Evolutionary conservation across 2,888 invertebrate genomes (phyloP), one percentile per base, ranked within the genome.

Genomic region (Drosophila longiperda): DNA sequence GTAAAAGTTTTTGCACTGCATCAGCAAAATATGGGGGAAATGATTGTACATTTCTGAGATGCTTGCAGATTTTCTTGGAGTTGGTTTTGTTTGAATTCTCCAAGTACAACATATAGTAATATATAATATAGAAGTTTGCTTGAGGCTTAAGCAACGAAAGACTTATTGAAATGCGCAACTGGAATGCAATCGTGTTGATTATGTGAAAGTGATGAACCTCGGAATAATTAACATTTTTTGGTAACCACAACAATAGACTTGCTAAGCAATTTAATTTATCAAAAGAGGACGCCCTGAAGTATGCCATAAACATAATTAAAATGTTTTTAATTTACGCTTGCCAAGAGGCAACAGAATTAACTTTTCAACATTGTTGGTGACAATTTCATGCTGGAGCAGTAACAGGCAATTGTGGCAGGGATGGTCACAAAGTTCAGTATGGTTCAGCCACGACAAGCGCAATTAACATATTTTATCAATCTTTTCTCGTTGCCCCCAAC

Each of bases 391-490:
- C 74, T 74, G 75, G 67, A 71, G 60, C 73, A 45, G 45, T 68
- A 67, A 48, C 70, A 62, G 40, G 29, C 50, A 38, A 26, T 65
- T 26, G 49, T 8, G 65, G 34, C 20, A 12, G 29, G 50, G 29
- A n/a, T 50, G 32, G 45, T 45, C 45, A 45, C 50, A 54, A 58
- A 62, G 59, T 38, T 61, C 49, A 38, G 69, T 33, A 23, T 53
- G 66, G 57, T 54, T 60, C 66, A 67, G 58, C 60, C 69, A 67
- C 75, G 79, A 75, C 84, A 81, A 71, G 84, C 83, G 76, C 86
- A 86, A 87, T 87, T 87, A 88, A 88, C 86, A 87, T 87, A 88
- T 88, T 87, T 87, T 87, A 88, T 87, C 86, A 87, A 84, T 84
- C 80, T 87, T 84, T 82, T 84, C 49, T 50, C 65, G 55, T 38